Percentiles rank a stretch among this genome's conserved stretches.
phyloP scores from a whole-genome alignment of 2,888 invertebrate genomes.

The Sarcophaga caerulescens region DNA sequence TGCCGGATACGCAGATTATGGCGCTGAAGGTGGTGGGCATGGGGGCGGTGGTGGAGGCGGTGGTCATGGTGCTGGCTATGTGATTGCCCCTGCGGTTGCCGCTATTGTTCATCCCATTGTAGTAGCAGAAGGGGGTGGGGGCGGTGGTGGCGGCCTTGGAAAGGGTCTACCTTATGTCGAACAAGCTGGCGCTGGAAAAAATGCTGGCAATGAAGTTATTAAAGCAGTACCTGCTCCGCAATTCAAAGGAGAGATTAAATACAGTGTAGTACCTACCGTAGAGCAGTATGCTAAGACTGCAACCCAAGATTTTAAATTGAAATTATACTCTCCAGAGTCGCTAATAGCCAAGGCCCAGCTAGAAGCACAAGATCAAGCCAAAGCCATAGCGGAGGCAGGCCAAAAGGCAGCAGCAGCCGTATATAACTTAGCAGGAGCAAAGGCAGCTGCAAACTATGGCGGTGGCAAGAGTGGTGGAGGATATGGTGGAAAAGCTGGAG shows the following conservation, averaged over 20 bases:
- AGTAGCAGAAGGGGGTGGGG: conserved; percentile 39
- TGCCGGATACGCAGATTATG: neutral
- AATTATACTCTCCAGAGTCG: conserved; percentile 59
- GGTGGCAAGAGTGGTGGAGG: conserved; percentile 19
- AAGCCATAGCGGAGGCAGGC: conserved; percentile 49
- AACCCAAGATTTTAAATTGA: conserved; percentile 58
- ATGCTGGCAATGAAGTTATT: conserved; percentile 38
- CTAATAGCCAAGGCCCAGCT: conserved; percentile 59
- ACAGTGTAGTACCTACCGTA: conserved; percentile 60
- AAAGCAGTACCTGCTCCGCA: conserved; percentile 66
- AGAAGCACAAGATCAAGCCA: conserved; percentile 53
- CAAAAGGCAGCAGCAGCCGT: conserved; percentile 45
- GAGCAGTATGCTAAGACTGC: conserved; percentile 60
- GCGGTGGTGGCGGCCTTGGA: conserved; percentile 10
- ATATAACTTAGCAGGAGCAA: conserved; percentile 25
- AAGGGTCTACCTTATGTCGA: neutral
- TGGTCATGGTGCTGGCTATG: conserved; percentile 14
- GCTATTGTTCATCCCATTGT: conserved; percentile 74
- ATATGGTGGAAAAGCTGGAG: conserved; percentile 4
- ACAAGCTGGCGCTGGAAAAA: conserved; percentile 33
- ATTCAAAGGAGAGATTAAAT: conserved; percentile 71
- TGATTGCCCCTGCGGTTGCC: conserved; percentile 4
- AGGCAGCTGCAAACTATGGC: neutral
- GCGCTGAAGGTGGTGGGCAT: neutral
- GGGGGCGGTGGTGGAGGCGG: neutral